These are phyloP conservation scores for Nannoperca australis DNA, from an alignment of 2,797 vertebrate species.

Conservation along the genomic window DNA sequence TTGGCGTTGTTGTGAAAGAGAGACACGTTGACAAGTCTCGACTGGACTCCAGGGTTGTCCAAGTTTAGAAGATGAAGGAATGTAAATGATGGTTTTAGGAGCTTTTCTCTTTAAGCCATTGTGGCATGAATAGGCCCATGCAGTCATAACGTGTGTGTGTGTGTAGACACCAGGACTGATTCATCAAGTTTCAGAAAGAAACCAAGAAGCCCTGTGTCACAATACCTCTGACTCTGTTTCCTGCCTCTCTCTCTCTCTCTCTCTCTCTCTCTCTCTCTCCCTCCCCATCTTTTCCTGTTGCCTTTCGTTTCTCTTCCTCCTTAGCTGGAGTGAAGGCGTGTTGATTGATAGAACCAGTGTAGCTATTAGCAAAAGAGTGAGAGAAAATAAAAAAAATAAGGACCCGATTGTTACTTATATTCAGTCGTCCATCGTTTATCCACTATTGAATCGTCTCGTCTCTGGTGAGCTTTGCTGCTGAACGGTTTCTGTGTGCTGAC, in stretches of 20 bases:
- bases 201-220: conserved; percentile 69
- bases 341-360: conserved; percentile 45
- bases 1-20: conserved; percentile 23
- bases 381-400: conserved; percentile 23
- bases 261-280: conserved; percentile 17
- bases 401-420: conserved; percentile 7
- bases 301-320: conserved; percentile 54
- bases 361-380: conserved; percentile 5
- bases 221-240: conserved; percentile 71
- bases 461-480: conserved; percentile 61
- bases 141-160: conserved; percentile 24
- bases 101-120: conserved; percentile 44
- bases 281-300: conserved; percentile 49
- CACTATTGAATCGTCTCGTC: conserved; percentile 30
- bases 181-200: conserved; percentile 78
- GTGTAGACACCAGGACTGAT: conserved; percentile 68
- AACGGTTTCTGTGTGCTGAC: conserved; percentile 18
- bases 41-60: conserved; percentile 50
- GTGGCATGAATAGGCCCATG: conserved; percentile 39
- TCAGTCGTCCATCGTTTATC: conserved; percentile 10
- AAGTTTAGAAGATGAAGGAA: conserved; percentile 49
- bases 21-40: conserved; percentile 49
- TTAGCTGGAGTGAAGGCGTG: conserved; percentile 33
- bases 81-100: conserved; percentile 48
- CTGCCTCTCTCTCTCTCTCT: conserved; percentile 46